Percentiles rank a stretch among this genome's conserved stretches.
phyloP scores from a whole-genome alignment of 2,888 invertebrate species.

The Parelbella ahira region DNA sequence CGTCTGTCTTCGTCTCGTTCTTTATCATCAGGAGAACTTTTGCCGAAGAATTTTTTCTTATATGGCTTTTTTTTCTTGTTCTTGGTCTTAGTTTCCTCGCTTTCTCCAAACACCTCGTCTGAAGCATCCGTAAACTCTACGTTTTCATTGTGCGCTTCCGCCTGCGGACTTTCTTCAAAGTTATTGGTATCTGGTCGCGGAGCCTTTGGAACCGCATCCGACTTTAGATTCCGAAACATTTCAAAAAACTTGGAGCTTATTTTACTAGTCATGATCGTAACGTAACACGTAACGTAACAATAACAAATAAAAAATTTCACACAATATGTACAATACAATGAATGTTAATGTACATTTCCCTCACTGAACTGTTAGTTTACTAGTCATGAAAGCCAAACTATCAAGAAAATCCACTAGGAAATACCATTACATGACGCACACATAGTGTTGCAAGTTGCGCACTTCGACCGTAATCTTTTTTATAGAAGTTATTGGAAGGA shows the following conservation, averaged over 20 bases:
- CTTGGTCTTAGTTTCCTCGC: slow-evolving; percentile 41
- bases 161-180: slow-evolving; percentile 30
- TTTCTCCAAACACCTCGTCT: slow-evolving; percentile 49
- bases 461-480: no score
- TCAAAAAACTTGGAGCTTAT: slow-evolving; percentile 53
- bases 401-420: no score
- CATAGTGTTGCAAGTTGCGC: no score
- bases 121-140: slow-evolving; percentile 37
- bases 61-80: slow-evolving; percentile 35
- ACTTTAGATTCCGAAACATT: slow-evolving; percentile 66
- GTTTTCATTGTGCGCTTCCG: slow-evolving; percentile 38
- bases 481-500: no score
- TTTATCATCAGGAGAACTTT: slow-evolving; percentile 26
- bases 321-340: no score
- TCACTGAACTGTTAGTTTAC: no score
- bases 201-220: slow-evolving; percentile 74
- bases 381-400: no score
- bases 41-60: slow-evolving; percentile 39
- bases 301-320: no score
- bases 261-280: slow-evolving; percentile 33
- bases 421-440: no score
- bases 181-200: slow-evolving; percentile 48
- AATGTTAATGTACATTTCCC: no score
- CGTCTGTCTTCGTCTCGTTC: slow-evolving; percentile 34
- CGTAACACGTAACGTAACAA: no score